Evolutionary conservation across 1,140 invertebrate genomes (phyloP).

Genomic region (Teleopsis dalmanni): DNA sequence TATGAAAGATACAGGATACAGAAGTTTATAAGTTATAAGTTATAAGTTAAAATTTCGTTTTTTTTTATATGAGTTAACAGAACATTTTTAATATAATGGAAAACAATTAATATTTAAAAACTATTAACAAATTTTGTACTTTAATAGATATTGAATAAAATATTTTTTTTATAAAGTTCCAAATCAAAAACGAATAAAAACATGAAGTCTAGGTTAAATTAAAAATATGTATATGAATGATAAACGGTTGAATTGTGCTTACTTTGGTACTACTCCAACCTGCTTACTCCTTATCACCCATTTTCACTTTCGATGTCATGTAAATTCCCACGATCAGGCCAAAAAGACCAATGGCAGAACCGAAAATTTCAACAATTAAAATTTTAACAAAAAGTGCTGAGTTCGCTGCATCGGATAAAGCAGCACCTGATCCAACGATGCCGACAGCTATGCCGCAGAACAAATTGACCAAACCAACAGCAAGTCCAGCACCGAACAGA

Average conservation of each 20-base stretch:
- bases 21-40: too few species aligned
- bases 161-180: too few species aligned
- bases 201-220: background rate
- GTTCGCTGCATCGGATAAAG: constrained; percentile 92
- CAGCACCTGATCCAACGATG: constrained; percentile 92
- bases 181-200: background rate
- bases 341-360: constrained; percentile 94
- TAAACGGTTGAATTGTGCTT: background rate
- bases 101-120: too few species aligned
- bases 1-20: too few species aligned
- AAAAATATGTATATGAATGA: background rate
- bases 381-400: constrained; percentile 93
- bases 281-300: constrained; percentile 47
- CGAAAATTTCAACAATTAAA: constrained; percentile 97
- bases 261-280: background rate
- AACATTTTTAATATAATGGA: too few species aligned
- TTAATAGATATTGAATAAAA: too few species aligned
- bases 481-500: constrained; percentile 92
- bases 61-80: too few species aligned
- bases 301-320: constrained; percentile 63
- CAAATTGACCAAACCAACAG: constrained; percentile 89
- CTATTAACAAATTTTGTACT: too few species aligned
- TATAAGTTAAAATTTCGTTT: too few species aligned
- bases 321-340: constrained; percentile 97
- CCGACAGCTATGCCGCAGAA: constrained; percentile 95